Evolutionary conservation across 2,888 invertebrate genomes (phyloP).

Genomic region (Mesorhabditis sp.): DNA sequence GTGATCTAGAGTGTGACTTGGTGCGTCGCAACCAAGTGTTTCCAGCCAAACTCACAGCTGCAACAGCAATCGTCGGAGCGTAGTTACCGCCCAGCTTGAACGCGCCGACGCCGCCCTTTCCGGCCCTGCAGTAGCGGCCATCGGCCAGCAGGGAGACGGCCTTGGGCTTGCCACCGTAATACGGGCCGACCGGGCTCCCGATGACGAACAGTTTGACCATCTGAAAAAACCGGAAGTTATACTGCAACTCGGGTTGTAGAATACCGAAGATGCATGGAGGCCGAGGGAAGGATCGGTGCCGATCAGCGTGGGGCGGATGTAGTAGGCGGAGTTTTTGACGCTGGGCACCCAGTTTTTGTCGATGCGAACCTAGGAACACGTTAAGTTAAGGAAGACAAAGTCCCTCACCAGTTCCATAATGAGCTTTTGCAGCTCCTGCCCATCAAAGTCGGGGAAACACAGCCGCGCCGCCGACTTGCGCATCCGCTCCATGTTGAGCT

Average conservation of each 20-base stretch:
- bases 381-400: neutral
- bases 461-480: conserved; percentile 77
- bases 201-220: conserved; percentile 5
- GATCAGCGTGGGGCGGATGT: conserved; percentile 90
- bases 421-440: conserved; percentile 78
- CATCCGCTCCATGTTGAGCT: conserved; percentile 90
- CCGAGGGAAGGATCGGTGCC: conserved; percentile 78
- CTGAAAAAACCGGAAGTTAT: neutral
- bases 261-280: neutral
- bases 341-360: conserved; percentile 97
- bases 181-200: conserved; percentile 84
- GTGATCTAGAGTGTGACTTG: too few relatives aligned
- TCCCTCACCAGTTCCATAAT: conserved; percentile 72
- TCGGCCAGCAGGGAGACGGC: conserved; percentile 87
- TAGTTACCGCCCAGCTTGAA: conserved; percentile 82
- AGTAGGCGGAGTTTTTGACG: conserved; percentile 77
- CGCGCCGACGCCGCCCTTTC: conserved; percentile 86
- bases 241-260: neutral
- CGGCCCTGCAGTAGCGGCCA: conserved; percentile 73
- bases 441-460: conserved; percentile 71
- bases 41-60: conserved; percentile 59
- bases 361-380: conserved; percentile 70
- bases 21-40: conserved; percentile 7
- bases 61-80: conserved; percentile 63
- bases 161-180: conserved; percentile 71